These are phyloP conservation scores for Hypomesus transpacificus DNA, from an alignment of 2,113 vertebrate species.

Conservation along the genomic window DNA sequence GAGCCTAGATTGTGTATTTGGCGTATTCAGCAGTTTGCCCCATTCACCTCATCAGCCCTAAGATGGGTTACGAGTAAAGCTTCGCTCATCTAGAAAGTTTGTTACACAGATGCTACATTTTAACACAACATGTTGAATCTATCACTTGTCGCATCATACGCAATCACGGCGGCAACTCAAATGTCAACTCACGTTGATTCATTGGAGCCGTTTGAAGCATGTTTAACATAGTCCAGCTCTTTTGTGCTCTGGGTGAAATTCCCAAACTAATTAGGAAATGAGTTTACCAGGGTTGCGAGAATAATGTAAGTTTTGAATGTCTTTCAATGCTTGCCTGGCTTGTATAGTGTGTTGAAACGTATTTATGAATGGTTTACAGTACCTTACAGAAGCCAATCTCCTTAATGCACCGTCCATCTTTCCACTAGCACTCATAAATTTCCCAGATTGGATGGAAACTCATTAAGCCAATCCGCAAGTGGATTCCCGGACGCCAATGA, in stretches of 20 bases:
- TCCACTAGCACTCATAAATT: neutral
- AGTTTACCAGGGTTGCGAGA: neutral
- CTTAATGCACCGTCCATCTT: slow-evolving; percentile 30
- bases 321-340: neutral
- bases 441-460: slow-evolving; percentile 22
- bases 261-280: neutral
- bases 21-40: neutral
- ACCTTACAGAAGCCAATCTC: slow-evolving; percentile 14
- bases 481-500: slow-evolving; percentile 25
- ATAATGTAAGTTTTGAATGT: neutral
- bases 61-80: neutral
- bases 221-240: neutral
- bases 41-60: neutral
- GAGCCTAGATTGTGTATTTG: neutral
- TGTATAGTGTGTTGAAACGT: no score
- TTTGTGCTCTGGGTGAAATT: neutral
- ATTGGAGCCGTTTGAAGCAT: neutral
- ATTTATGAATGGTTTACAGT: slow-evolving; percentile 3
- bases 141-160: neutral
- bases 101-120: slow-evolving; percentile 24
- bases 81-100: neutral
- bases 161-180: neutral
- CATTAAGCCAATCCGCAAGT: slow-evolving; percentile 21
- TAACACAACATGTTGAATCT: slow-evolving; percentile 8
- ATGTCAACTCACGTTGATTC: neutral